Base-by-base conservation (phyloP, 2,113 vertebrate genomes). In the Anseranas semipalmata region DNA sequence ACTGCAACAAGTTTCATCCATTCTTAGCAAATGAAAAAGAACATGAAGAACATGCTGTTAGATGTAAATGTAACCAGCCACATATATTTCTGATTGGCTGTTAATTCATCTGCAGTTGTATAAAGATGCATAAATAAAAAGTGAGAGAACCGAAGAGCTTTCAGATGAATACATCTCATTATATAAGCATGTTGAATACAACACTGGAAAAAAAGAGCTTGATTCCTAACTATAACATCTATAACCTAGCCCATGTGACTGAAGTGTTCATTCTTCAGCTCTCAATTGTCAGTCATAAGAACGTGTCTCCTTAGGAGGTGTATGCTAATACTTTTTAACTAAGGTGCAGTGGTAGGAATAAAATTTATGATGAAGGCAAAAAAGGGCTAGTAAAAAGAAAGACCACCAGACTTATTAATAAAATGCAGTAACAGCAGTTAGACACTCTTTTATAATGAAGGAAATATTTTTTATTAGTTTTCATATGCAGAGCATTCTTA, bases 71-170 rank as follows among this genome's bases (percentile, higher is more conserved):
- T 55, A 84, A 66, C 24, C 27, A 77, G 52, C 70, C 6, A 30
- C 19, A 81, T 46, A 46, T 59, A 68, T 74, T 77, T 88, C 58
- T 87, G 58, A 68, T 72, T 75, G 80, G 30, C 14, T 10, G 0
- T 55, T 82, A 37, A 37, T 75, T 88, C 58, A 79, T 68, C 48
- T 55, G 39, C 55, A 71, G 65, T 88, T 88, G 72, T 35, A 85
- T 53, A 84, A 87, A 78, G 43, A 43, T 39, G 4, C 28, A 91
- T 67, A 72, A 88, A 85, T 82, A 92, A 84, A 90, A 91, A 76
- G 15, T 12, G 84, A 75, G 60, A 45, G 74, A 82, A 52, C 11
- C 60, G 66, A 74, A 93, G 41, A 93, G 33, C 32, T 83, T 85
- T 81, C 53, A 78, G 43, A 76, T 72, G 7, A 95, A 66, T 68